Evolutionary conservation across 2,888 invertebrate genomes (phyloP), one percentile per base, ranked within the genome.

Genomic region (Drosophila leonis): DNA sequence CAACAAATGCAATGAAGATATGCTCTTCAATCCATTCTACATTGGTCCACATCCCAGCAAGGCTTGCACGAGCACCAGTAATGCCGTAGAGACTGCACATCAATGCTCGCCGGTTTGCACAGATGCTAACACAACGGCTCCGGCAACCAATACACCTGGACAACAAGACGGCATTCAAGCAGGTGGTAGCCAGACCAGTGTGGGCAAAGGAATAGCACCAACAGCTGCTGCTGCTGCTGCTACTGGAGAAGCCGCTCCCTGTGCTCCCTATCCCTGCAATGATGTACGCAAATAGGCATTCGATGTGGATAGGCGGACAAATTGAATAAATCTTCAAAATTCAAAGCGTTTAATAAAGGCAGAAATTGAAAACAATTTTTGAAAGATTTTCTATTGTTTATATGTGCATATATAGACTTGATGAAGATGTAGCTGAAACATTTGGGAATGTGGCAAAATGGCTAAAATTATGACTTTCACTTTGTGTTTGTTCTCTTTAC

Each of bases 11-110:
- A 1, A 9, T 0, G 75, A 69, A 0, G 46, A 60, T 0, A 33
- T 18, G 9, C 73, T 27, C 6, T 78, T 78, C 20, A 77, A 77
- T 67, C 77, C 77, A 0, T 77, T 77, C 66, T 73, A 77, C 33
- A 78, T 77, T 62, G 77, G 78, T 4, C 64, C 69, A 1, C 37
- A 78, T 59, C 78, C 77, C n/a, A 73, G 66, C 41, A n/a, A 48
- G 44, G 63, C 73, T 8, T 77, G 77, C 35, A 56, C 76, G 1
- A 1, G 12, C 8, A n/a, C 5, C 62, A 20, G 9, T 20, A 3
- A 9, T 44, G 10, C 4, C 68, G 4, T 13, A 29, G 2, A 31
- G 1, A 49, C 1, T 12, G n/a, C 2, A 2, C 20, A 6, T 0
- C 12, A 46, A 24, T 75, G 66, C 33, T 61, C 66, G 12, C 67